Base-by-base conservation (phyloP, 2,888 invertebrate species). In the Fragum whitleyi region DNA sequence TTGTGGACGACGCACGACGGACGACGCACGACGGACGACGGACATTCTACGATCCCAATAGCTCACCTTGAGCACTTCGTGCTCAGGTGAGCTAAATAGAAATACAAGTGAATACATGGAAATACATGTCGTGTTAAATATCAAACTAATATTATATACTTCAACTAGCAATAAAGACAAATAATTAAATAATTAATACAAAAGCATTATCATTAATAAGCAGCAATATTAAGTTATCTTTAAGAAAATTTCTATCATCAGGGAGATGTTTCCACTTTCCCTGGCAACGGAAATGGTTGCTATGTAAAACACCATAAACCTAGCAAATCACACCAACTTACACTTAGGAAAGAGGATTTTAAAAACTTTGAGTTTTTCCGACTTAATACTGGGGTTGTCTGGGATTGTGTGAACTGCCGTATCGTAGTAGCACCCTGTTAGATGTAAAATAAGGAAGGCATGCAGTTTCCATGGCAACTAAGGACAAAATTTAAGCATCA, bases 301-400 rank as follows among this genome's bases (percentile, higher is more conserved):
- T 65, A 65, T 65, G 65, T 39, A 65, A 65, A 57, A 39, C 42
- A 39, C 65, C 39, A 11, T 65, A 65, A 19, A 65, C 65, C 65
- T 65, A 65, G 65, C 65, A 65, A 65, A 65, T 77, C 74, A 77
- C 81, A 81, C 77, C 53, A 62, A 92, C 92, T 92, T 92, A 92
- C 92, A 90, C 87, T 89, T 80, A 91, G 83, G 79, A 91, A 91
- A 82, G 88, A 88, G 67, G 89, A 82, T 87, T 90, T 91, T 85
- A 89, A 87, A 87, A 90, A 89, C 88, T 90, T 90, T 86, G 91
- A 92, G 88, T 92, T 91, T 92, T 92, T 93, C 89, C 93, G 90
- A 87, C 87, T 88, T 77, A 91, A 88, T 79, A 90, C 87, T 74
- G 92, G 92, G 57, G 92, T 92, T 62, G 90, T 89, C 70, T 89